phyloP scores from a whole-genome alignment of 2,888 invertebrate species.

The Elmis aenea region DNA sequence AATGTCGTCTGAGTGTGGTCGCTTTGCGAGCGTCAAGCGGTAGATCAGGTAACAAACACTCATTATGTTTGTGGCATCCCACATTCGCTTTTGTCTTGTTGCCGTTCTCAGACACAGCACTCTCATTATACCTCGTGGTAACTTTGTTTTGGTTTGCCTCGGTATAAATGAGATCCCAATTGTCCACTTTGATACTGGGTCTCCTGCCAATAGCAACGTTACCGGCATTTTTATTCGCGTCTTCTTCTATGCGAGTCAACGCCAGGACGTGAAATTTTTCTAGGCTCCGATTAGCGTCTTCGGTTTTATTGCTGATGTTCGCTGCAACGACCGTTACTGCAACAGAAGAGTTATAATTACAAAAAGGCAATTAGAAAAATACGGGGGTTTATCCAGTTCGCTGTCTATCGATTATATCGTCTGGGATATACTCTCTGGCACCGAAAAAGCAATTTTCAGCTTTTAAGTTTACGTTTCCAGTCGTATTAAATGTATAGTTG shows the following conservation, averaged over 20 bases:
- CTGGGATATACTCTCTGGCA: too few relatives aligned
- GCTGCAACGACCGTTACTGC: too few relatives aligned
- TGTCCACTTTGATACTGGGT: constrained; percentile 40
- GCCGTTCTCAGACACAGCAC: constrained; percentile 6
- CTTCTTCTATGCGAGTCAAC: constrained; percentile 38
- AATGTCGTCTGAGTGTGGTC: constrained; percentile 57
- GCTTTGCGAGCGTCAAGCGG: constrained; percentile 43
- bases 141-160: constrained; percentile 26
- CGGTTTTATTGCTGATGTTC: constrained; percentile 3
- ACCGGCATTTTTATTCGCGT: constrained; percentile 7
- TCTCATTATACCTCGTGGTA: constrained; percentile 13
- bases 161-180: constrained; percentile 43
- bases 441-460: too few relatives aligned
- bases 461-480: too few relatives aligned
- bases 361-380: too few relatives aligned
- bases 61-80: constrained; percentile 28
- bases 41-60: constrained; percentile 34
- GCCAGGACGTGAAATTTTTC: constrained; percentile 42
- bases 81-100: constrained; percentile 16
- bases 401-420: too few relatives aligned
- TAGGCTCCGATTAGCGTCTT: constrained; percentile 12
- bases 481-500: too few relatives aligned
- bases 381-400: too few relatives aligned
- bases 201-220: constrained; percentile 29
- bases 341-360: not conserved